Base-by-base conservation (phyloP, 2,797 vertebrate species). In the Poeciliopsis gracilis region DNA sequence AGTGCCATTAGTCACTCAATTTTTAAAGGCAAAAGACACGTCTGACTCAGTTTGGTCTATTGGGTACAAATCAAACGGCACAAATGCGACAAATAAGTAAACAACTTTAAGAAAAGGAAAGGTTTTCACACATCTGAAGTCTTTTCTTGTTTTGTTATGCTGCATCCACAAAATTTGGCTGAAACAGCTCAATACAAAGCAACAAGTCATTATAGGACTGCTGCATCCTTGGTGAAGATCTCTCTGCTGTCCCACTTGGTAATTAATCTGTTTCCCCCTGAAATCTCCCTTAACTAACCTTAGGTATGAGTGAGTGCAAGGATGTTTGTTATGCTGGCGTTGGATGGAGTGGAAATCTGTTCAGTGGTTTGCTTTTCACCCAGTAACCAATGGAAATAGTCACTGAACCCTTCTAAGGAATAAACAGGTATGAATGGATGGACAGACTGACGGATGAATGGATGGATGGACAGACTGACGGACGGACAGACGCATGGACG, bases 31-130 rank as follows among this genome's bases (percentile, higher is more conserved):
- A 18, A 63, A 33, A 63, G 0, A 66, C 20, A 38, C 0, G 20
- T 69, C 25, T 69, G 36, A 5, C 5, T 23, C 10, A 67, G 47
- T 47, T n/a, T 51, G 38, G 33, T 45, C 75, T 5, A 67, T 57
- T 75, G 36, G n/a, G 38, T 69, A 69, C 12, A 69, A 69, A 43
- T 11, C 66, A 69, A 69, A 57, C 33, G 23, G 11, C 45, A 72
- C 46, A 73, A 13, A 43, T 43, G 51, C n/a, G 10, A 51, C 47
- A 72, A 67, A 16, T 30, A 79, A 66, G 36, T 47, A 13, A 79
- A 43, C 6, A 25, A 11, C n/a, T 25, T 11, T 3, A 53, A 53
- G 23, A 1, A 53, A 53, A 25, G 11, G 20, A 23, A 57, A 28
- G 12, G 11, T 4, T 12, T 28, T 13, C n/a, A 57, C 12, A 57